These are phyloP conservation scores for Corythaixoides concolor DNA, from an alignment of 2,113 vertebrate genomes.

Conservation along the genomic window DNA sequence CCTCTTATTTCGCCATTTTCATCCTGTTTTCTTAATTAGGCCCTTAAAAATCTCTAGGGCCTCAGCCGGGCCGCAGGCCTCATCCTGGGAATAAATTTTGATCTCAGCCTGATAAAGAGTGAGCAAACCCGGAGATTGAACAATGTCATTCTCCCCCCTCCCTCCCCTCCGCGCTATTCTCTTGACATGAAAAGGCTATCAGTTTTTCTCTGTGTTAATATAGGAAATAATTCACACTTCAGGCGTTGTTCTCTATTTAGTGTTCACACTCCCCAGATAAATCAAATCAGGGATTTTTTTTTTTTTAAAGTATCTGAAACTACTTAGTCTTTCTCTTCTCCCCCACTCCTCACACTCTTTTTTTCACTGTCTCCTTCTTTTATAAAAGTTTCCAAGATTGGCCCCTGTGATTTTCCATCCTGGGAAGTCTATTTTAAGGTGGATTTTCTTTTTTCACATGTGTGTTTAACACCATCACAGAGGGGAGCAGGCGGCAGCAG, in stretches of 20 bases:
- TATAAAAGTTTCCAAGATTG: constrained; percentile 56
- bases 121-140: constrained; percentile 67
- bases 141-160: constrained; percentile 60
- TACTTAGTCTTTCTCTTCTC: neutral
- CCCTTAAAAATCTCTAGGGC: constrained; percentile 72
- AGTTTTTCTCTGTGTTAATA: constrained; percentile 81
- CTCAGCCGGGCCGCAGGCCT: constrained; percentile 66
- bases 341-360: neutral
- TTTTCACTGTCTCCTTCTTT: neutral
- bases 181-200: constrained; percentile 83
- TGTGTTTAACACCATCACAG: neutral
- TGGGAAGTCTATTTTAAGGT: constrained; percentile 23
- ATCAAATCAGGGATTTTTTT: constrained; percentile 47
- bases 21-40: constrained; percentile 82
- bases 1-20: constrained; percentile 82
- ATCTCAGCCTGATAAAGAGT: constrained; percentile 75
- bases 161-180: constrained; percentile 45
- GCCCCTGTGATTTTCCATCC: constrained; percentile 23
- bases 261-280: constrained; percentile 66
- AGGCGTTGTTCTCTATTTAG: constrained; percentile 76
- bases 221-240: constrained; percentile 85
- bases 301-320: constrained; percentile 39
- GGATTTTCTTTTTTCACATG: neutral
- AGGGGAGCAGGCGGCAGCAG: neutral
- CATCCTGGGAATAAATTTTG: constrained; percentile 75